phyloP scores from a whole-genome alignment of 2,113 vertebrate species.

The Tiliqua scincoides region DNA sequence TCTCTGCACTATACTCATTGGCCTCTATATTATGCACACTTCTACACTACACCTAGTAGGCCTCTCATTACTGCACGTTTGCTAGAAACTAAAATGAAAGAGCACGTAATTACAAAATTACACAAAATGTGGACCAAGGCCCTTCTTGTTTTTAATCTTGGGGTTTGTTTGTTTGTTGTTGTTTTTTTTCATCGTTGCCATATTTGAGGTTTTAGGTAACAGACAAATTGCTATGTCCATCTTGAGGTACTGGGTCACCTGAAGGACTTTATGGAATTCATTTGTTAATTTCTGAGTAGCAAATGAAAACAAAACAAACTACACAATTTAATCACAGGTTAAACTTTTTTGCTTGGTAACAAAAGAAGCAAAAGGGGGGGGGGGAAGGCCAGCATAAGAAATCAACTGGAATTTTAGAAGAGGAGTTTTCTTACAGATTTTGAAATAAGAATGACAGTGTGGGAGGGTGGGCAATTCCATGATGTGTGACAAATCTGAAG shows the following conservation, averaged over 20 bases:
- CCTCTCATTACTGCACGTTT: not conserved
- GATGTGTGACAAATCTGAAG: slow-evolving; percentile 64
- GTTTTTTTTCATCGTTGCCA: not conserved
- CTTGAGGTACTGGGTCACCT: rapidly evolving
- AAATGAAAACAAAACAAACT: slow-evolving; percentile 68
- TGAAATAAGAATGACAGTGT: not conserved
- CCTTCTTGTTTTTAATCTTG: not conserved
- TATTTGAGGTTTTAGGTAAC: not conserved
- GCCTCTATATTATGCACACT: too few relatives aligned
- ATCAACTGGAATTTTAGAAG: rapidly evolving
- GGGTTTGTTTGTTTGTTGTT: not conserved
- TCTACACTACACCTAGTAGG: too few relatives aligned
- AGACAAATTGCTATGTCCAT: not conserved
- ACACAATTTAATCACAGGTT: slow-evolving; percentile 56
- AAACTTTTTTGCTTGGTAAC: slow-evolving; percentile 23
- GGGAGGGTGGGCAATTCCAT: not conserved
- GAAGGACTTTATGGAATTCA: not conserved
- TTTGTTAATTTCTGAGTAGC: slow-evolving; percentile 66
- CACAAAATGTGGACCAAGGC: not conserved
- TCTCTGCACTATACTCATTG: too few relatives aligned
- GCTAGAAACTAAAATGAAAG: not conserved
- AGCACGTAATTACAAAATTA: not conserved
- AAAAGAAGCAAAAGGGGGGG: too few relatives aligned
- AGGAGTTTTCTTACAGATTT: not conserved
- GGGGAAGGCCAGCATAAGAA: too few relatives aligned